phyloP scores from a whole-genome alignment of 1,140 invertebrate genomes.

The Brachystomella parvula region DNA sequence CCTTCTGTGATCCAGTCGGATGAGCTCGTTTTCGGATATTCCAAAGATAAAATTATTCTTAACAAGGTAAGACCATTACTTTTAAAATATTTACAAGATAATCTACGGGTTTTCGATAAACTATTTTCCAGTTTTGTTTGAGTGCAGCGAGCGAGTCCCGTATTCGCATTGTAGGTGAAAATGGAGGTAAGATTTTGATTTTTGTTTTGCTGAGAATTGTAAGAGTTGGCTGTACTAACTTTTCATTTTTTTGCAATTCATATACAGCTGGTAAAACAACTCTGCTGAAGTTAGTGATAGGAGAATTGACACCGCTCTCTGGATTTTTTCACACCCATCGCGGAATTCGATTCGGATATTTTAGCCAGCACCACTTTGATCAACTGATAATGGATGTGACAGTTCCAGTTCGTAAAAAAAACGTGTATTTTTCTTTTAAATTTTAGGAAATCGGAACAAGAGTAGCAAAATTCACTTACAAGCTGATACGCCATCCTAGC shows the following conservation, averaged over 20 bases:
- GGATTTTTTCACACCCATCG: conserved; percentile 80
- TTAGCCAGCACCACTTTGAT: conserved; percentile 94
- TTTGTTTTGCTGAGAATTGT: conserved; percentile 53
- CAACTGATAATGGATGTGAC: conserved; percentile 48
- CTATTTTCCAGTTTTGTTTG: conserved; percentile 51
- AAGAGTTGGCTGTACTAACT: conserved; percentile 41
- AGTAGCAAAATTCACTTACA: too few species aligned
- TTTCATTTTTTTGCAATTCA: background rate
- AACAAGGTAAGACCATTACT: conserved; percentile 59
- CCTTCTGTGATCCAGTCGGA: conserved; percentile 91
- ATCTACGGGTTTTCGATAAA: background rate
- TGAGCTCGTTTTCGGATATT: conserved; percentile 86
- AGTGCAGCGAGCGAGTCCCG: conserved; percentile 87
- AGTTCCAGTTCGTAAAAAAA: too few species aligned
- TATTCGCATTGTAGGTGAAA: conserved; percentile 85
- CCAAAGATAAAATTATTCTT: conserved; percentile 61
- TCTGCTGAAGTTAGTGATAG: conserved; percentile 88
- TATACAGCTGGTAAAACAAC: conserved; percentile 92
- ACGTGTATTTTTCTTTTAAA: too few species aligned
- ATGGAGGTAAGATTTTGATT: conserved; percentile 55
- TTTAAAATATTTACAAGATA: background rate
- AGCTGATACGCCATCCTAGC: too few species aligned
- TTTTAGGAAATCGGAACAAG: too few species aligned
- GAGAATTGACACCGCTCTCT: conserved; percentile 70
- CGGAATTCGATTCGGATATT: conserved; percentile 94